Evolutionary conservation across 2,797 vertebrate genomes (phyloP).

Genomic region (Tokudaia tokunoshimensis): DNA sequence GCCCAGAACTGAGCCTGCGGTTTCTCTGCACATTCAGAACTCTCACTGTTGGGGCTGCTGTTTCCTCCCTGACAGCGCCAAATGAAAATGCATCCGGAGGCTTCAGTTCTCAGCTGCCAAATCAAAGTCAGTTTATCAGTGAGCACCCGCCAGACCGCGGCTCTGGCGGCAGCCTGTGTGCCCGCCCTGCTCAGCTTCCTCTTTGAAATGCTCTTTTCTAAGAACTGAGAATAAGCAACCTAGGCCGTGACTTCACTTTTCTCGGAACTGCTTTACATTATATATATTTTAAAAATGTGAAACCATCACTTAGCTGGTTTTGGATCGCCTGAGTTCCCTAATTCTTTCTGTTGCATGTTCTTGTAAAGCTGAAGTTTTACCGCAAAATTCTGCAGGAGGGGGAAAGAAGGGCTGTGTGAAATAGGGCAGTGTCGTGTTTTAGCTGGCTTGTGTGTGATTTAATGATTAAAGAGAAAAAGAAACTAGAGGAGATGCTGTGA

Average conservation of each 20-base stretch:
- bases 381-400: constrained; percentile 48
- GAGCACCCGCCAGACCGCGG: constrained; percentile 20
- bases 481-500: neutral
- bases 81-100: constrained; percentile 46
- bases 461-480: neutral
- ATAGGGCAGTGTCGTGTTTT: neutral
- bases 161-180: constrained; percentile 32
- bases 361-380: constrained; percentile 72
- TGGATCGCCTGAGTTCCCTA: constrained; percentile 71
- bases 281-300: constrained; percentile 63
- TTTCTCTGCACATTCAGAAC: constrained; percentile 65
- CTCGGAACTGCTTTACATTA: constrained; percentile 85
- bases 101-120: constrained; percentile 66
- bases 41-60: constrained; percentile 50
- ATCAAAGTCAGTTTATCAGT: constrained; percentile 66
- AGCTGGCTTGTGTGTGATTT: neutral
- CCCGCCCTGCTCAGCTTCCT: constrained; percentile 57
- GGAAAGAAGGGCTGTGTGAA: neutral
- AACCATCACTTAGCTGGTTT: constrained; percentile 71
- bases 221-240: constrained; percentile 81
- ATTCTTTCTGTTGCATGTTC: constrained; percentile 73
- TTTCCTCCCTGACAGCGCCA: constrained; percentile 70
- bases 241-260: constrained; percentile 83
- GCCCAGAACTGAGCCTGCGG: neutral
- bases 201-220: constrained; percentile 80